These are phyloP conservation scores for Brachynemurus nebulosus DNA, from an alignment of 2,888 invertebrate species.

Conservation along the genomic window DNA sequence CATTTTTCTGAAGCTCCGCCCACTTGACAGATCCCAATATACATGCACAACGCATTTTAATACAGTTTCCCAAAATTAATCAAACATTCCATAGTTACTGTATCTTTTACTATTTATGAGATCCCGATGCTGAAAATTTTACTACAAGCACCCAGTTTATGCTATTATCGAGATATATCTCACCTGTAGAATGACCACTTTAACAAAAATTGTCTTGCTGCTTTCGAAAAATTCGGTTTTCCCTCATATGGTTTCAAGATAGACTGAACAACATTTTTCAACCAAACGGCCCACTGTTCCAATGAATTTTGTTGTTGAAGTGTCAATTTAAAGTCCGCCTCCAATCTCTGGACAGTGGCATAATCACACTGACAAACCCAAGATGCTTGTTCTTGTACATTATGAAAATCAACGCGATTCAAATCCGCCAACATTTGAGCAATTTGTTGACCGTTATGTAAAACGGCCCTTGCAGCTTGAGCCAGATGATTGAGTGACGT, in stretches of 20 bases:
- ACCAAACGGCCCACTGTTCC: conserved; percentile 97
- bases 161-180: too few relatives aligned
- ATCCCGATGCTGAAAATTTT: too few relatives aligned
- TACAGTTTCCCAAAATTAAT: too few relatives aligned
- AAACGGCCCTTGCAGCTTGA: conserved; percentile 81
- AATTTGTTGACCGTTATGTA: conserved; percentile 90
- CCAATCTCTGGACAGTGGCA: conserved; percentile 62
- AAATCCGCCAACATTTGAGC: conserved; percentile 93
- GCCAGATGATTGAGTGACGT: conserved; percentile 96
- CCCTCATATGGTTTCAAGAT: conserved; percentile 82
- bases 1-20: too few relatives aligned
- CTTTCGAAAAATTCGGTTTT: conserved; percentile 66
- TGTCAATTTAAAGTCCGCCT: conserved; percentile 86
- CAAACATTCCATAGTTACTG: too few relatives aligned
- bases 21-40: too few relatives aligned
- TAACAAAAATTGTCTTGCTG: conserved; percentile 82
- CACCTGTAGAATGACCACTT: conserved; percentile 99
- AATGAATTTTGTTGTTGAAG: conserved; percentile 83
- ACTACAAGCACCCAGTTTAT: too few relatives aligned
- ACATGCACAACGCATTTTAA: too few relatives aligned
- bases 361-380: conserved; percentile 97
- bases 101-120: too few relatives aligned
- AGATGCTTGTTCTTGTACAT: conserved; percentile 84
- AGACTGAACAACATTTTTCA: conserved; percentile 83
- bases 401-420: conserved; percentile 94